These are phyloP conservation scores for Thaumetopoea pityocampa DNA, from an alignment of 1,140 invertebrate species.

Conservation along the genomic window DNA sequence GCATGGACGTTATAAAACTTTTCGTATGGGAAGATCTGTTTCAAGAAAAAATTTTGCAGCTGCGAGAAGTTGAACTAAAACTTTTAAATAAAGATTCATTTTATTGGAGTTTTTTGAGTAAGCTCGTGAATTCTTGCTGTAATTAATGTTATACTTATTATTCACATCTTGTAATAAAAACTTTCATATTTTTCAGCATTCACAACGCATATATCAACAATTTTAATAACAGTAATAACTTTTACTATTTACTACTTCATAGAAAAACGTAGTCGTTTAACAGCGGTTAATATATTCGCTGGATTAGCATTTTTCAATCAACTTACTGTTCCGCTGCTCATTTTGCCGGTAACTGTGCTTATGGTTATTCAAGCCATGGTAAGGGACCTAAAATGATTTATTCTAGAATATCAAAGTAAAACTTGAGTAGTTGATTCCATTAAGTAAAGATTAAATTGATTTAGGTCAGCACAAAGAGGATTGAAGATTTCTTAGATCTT, in stretches of 20 bases:
- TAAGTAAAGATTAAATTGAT: slow-evolving; percentile 45
- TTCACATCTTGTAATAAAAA: neutral
- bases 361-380: slow-evolving; percentile 86
- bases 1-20: slow-evolving; percentile 88
- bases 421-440: too few relatives aligned
- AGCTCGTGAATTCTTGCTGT: slow-evolving; percentile 31
- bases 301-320: slow-evolving; percentile 88
- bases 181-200: slow-evolving; percentile 77
- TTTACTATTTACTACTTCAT: slow-evolving; percentile 80
- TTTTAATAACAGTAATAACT: slow-evolving; percentile 84
- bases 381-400: slow-evolving; percentile 53
- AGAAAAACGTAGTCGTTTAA: slow-evolving; percentile 75
- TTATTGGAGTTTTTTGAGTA: slow-evolving; percentile 86
- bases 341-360: slow-evolving; percentile 86
- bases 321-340: slow-evolving; percentile 85
- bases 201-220: slow-evolving; percentile 84
- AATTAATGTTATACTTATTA: neutral
- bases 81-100: slow-evolving; percentile 84
- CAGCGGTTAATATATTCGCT: slow-evolving; percentile 84
- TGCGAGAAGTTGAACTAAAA: slow-evolving; percentile 83
- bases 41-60: slow-evolving; percentile 79
- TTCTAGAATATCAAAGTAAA: too few relatives aligned
- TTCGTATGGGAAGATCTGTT: slow-evolving; percentile 89
- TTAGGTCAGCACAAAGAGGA: slow-evolving; percentile 81
- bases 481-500: slow-evolving; percentile 81